Conservation (phyloP, 2,888 invertebrate genomes). For the Taenaris catops region DNA sequence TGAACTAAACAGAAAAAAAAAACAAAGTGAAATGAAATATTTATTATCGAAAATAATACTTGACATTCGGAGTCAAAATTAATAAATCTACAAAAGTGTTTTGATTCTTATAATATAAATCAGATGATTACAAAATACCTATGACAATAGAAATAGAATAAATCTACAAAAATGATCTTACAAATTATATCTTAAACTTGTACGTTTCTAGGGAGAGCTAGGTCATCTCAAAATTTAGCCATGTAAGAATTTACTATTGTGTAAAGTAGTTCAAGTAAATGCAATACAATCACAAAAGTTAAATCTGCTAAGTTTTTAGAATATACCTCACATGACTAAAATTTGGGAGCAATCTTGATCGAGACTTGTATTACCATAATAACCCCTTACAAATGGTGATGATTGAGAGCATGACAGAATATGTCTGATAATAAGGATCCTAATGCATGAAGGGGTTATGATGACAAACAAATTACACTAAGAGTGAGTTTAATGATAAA, state of each 20-base stretch:
- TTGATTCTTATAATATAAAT: slow-evolving; percentile 56
- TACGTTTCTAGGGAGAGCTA: slow-evolving; percentile 73
- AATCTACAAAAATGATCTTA: slow-evolving; percentile 71
- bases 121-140: slow-evolving; percentile 76
- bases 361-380: slow-evolving; percentile 66
- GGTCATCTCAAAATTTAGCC: slow-evolving; percentile 59
- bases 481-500: slow-evolving; percentile 48
- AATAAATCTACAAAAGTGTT: slow-evolving; percentile 61
- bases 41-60: slow-evolving; percentile 75
- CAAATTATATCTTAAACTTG: slow-evolving; percentile 72
- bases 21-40: slow-evolving; percentile 54
- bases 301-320: slow-evolving; percentile 31
- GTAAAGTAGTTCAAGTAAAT: slow-evolving; percentile 49
- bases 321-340: slow-evolving; percentile 57
- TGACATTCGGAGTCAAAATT: slow-evolving; percentile 52
- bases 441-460: slow-evolving; percentile 44
- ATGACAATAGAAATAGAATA: slow-evolving; percentile 48
- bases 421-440: slow-evolving; percentile 28
- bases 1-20: slow-evolving; percentile 38
- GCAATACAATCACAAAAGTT: slow-evolving; percentile 46
- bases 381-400: too few species aligned
- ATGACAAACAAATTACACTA: slow-evolving; percentile 72
- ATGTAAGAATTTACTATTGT: slow-evolving; percentile 41
- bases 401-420: too few species aligned
- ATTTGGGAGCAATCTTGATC: slow-evolving; percentile 55